These are phyloP conservation scores for Drosophila incognita DNA, from an alignment of 2,888 invertebrate species.

Conservation along the genomic window DNA sequence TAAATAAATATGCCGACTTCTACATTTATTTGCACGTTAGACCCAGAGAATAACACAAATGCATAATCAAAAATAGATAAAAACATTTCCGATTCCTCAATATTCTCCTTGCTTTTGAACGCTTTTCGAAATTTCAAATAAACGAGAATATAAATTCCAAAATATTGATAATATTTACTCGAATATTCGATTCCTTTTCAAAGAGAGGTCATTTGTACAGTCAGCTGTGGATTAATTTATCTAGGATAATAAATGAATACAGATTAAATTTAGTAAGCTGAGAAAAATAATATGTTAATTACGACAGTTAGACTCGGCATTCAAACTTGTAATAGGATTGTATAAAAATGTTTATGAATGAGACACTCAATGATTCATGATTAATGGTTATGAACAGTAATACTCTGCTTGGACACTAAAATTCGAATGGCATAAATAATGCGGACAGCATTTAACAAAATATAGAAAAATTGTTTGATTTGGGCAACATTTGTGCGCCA, in stretches of 20 bases:
- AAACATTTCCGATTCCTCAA: not conserved
- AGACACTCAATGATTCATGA: not conserved
- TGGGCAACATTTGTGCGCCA: not conserved
- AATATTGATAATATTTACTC: not conserved
- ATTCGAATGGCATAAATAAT: not conserved
- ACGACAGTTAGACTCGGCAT: not conserved
- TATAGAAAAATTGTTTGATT: slow-evolving; percentile 1
- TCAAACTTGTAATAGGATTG: not conserved
- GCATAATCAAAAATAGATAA: not conserved
- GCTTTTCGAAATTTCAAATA: not conserved
- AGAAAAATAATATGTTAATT: not conserved
- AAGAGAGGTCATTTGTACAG: not conserved
- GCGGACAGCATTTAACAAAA: not conserved
- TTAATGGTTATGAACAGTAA: not conserved
- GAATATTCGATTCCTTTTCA: not conserved
- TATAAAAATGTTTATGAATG: slow-evolving; percentile 6
- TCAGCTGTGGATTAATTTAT: not conserved
- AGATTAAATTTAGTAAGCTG: not conserved
- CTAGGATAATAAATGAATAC: not conserved
- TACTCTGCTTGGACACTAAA: slow-evolving; percentile 3
- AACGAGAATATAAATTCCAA: not conserved
- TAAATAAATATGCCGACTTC: not conserved
- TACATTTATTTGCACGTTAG: not conserved
- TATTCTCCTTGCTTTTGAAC: not conserved
- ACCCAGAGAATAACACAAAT: not conserved